Conservation (phyloP, 1,140 invertebrate genomes). For the Musca vetustissima region DNA sequence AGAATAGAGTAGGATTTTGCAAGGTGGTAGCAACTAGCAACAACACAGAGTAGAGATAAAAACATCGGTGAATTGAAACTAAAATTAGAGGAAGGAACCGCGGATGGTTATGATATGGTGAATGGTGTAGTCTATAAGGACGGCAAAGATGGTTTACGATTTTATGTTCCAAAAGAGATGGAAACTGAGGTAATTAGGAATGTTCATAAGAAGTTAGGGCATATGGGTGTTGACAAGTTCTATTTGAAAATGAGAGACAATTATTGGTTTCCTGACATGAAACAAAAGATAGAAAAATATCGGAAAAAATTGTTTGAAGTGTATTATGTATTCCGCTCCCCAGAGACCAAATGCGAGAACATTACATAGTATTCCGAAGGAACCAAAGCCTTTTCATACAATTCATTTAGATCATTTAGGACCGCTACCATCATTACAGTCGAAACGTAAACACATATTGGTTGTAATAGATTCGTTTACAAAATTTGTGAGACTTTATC, state of each 20-base stretch:
- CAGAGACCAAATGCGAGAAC: conserved; percentile 31
- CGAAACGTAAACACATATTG: conserved; percentile 55
- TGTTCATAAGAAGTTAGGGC: background rate
- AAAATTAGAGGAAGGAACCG: background rate
- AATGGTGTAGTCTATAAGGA: background rate
- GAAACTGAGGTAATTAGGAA: background rate
- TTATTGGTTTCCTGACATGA: background rate
- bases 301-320: conserved; percentile 35
- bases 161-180: background rate
- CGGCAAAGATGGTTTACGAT: background rate
- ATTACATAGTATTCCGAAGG: conserved; percentile 44
- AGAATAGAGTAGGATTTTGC: background rate
- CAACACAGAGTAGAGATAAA: background rate
- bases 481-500: conserved; percentile 26
- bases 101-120: background rate
- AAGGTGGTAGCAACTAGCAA: background rate
- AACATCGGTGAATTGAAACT: background rate
- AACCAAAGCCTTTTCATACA: conserved; percentile 37
- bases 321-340: conserved; percentile 33
- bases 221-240: background rate
- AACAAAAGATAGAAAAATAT: conserved; percentile 33
- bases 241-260: background rate
- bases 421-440: conserved; percentile 34
- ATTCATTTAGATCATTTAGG: conserved; percentile 45
- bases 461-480: conserved; percentile 47